These are phyloP conservation scores for Oreortyx pictus DNA, from an alignment of 2,797 vertebrate species.

Conservation along the genomic window DNA sequence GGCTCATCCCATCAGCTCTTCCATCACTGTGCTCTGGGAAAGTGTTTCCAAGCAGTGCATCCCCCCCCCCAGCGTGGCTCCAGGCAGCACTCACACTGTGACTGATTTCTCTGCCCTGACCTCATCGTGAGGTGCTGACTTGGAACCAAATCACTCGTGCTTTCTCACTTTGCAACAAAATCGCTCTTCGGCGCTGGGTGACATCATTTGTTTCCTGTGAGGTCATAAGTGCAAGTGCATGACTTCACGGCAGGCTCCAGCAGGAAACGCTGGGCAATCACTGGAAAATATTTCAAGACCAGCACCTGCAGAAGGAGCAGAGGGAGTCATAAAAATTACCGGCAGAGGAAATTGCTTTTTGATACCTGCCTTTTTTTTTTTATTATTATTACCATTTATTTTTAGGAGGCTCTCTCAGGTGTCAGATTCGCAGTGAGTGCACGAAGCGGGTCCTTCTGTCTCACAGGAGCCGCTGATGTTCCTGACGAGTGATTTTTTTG, in stretches of 20 bases:
- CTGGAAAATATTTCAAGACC: slow-evolving; percentile 33
- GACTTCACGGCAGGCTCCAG: slow-evolving; percentile 43
- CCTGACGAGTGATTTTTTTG: slow-evolving; percentile 51
- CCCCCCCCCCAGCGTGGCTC: slow-evolving; percentile 1
- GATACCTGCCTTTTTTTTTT: slow-evolving; percentile 7
- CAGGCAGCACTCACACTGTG: not conserved
- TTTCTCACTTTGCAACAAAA: slow-evolving; percentile 12
- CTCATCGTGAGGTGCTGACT: not conserved
- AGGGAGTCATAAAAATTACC: slow-evolving; percentile 70
- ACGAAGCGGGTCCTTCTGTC: not conserved
- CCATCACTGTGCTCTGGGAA: not conserved
- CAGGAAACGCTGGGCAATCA: slow-evolving; percentile 45
- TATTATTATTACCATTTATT: slow-evolving; percentile 49
- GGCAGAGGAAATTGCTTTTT: slow-evolving; percentile 60
- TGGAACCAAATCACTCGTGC: not conserved
- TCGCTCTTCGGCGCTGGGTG: not conserved
- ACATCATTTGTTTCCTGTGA: slow-evolving; percentile 58
- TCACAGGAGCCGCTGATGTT: slow-evolving; percentile 47
- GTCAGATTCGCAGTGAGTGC: not conserved
- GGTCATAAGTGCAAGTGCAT: slow-evolving; percentile 49
- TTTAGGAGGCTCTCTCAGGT: slow-evolving; percentile 23
- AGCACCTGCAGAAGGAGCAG: slow-evolving; percentile 49
- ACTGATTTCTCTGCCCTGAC: not conserved
- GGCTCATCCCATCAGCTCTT: not conserved
- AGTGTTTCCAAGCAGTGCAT: not conserved